Percentiles rank a stretch among this genome's conserved stretches.
Conservation (phyloP, 2,888 invertebrate genomes). For the Busseola fusca region DNA sequence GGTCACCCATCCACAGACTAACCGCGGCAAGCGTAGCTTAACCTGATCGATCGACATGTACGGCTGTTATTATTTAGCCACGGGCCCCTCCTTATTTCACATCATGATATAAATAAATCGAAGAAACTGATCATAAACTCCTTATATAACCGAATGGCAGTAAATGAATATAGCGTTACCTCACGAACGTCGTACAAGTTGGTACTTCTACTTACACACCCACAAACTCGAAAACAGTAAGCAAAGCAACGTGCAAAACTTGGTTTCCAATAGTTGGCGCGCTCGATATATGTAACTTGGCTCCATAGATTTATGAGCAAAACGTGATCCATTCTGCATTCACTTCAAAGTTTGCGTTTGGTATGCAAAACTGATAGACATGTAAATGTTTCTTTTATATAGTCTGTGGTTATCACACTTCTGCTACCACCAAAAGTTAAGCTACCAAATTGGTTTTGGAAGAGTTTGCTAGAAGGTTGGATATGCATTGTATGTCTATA, state of each 20-base stretch:
- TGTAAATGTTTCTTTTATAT: constrained; percentile 37
- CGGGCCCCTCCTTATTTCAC: too few species aligned
- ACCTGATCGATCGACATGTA: too few species aligned
- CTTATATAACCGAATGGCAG: background rate
- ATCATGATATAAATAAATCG: background rate
- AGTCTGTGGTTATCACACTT: constrained; percentile 3
- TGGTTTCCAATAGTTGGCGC: constrained; percentile 51
- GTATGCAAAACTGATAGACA: constrained; percentile 57
- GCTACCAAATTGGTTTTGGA: constrained; percentile 22
- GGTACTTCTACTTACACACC: constrained; percentile 1
- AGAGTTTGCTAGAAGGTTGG: background rate
- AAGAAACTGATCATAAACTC: background rate
- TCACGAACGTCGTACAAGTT: constrained; percentile 12
- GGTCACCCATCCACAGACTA: too few species aligned
- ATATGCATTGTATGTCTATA: background rate
- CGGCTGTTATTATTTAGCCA: too few species aligned
- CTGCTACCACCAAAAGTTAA: background rate
- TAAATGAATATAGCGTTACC: constrained; percentile 17
- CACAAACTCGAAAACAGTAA: constrained; percentile 30
- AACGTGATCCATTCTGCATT: constrained; percentile 69
- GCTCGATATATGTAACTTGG: constrained; percentile 67
- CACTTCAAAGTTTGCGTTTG: constrained; percentile 62
- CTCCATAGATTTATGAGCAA: constrained; percentile 66
- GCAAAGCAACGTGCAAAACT: constrained; percentile 39
- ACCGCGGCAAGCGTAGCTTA: too few species aligned